Evolutionary conservation across 1,140 invertebrate genomes (phyloP), one percentile per base, ranked within the genome.

Genomic region (Drosophila virilis): DNA sequence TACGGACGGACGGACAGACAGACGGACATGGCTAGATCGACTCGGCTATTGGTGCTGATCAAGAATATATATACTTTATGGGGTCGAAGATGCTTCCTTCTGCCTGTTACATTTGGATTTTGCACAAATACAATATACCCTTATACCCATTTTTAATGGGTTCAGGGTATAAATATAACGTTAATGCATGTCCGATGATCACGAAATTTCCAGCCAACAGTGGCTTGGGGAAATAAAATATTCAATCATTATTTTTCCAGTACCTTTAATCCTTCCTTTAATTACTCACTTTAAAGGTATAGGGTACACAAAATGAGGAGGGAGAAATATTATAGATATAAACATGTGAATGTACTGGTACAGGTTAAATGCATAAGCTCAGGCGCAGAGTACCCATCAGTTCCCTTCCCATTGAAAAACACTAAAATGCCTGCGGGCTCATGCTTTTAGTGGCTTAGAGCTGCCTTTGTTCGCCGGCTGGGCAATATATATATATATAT

Each of bases 351-450:
- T 48, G 22, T 33, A 37, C 13, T 32, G 52, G 45, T 67, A 55
- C 58, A 71, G 42, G 48, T 74, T 42, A 69, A 78, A 64, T 76
- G 64, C 67, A 74, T 62, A 65, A 70, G 40, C 74, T 52, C 43
- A 33, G 13, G 13, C 28, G 17, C 33, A 58, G 33, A 28, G 32
- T 15, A 45, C 45, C 10, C 17, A 38, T 33, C 76, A 35, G n/a
- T 17, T 42, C 33, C 22, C 52, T 13, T n/a, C 10, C 8, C 37
- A 4, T 57, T 5, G 17, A 15, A 40, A 2, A 37, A n/a, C 55
- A 32, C 13, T n/a, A 45, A 32, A 59, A 35, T 59, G 57, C 28
- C 32, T 13, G 57, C 57, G 43, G 42, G 40, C 15, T 46, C 32
- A 17, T 35, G 40, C 40, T 50, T 67, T 67, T 68, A 45, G 17